Evolutionary conservation across 2,113 vertebrate species (phyloP), one percentile per base, ranked within the genome.

Genomic region (Psophia crepitans): DNA sequence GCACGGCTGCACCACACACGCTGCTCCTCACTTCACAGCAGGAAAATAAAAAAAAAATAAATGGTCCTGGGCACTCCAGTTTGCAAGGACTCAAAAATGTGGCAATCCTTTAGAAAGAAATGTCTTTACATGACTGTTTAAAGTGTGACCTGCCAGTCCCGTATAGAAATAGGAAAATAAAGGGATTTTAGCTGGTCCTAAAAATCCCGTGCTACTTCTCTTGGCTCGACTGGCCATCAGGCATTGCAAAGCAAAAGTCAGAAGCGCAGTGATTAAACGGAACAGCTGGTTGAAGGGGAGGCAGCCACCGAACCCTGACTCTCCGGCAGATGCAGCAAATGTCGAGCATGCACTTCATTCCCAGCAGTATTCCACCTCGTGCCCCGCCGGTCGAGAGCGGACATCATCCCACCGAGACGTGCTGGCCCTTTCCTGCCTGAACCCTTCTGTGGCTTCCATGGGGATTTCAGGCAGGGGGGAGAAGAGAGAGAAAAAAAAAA

Each of bases 221-320:
- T 37, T 16, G 9, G 73, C 68, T 85, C 35, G 48, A 17, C 84
- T 70, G 87, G 90, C 93, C 95, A 84, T 60, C 74, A 63, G 89
- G 87, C 95, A 92, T 63, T 8, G 85, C 87, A 68, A 56, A 73
- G 73, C 44, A 70, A 87, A 95, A 95, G 96, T 95, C 94, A 43
- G 82, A 82, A 91, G 87, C 17, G 41, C 84, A 17, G 78, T 95
- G 96, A 95, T 96, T 73, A 95, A 75, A 77, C 9, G 27, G 94
- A 95, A 32, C 95, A 89, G 96, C 97, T 82, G 91, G 71, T 24
- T 26, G 91, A 63, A 92, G 73, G 58, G 89, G 84, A 84, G 83
- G 94, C 60, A 84, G 84, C 37, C 86, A 8, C 77, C 13, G 66
- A 89, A 35, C 78, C 53, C 69, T 49, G 84, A 41, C 84, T 63